These are phyloP conservation scores for Oxycera nigricornis DNA, from an alignment of 2,888 invertebrate genomes.

Conservation along the genomic window DNA sequence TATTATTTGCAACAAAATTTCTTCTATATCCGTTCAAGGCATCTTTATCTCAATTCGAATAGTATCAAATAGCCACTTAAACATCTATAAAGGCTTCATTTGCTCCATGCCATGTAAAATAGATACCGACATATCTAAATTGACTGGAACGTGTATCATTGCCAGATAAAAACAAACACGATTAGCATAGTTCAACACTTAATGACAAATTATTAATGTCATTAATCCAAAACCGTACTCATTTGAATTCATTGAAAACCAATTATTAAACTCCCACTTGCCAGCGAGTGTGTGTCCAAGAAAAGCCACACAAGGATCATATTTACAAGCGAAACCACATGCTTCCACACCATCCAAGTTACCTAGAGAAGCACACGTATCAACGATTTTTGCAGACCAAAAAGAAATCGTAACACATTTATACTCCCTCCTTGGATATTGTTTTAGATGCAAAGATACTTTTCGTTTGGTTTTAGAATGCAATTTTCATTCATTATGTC, in stretches of 20 bases:
- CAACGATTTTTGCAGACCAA: background rate
- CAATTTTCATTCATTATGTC: constrained; percentile 13
- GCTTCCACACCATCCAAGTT: background rate
- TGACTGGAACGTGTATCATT: background rate
- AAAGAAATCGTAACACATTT: background rate
- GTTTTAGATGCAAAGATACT: no score
- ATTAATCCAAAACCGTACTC: constrained; percentile 17
- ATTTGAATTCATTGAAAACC: constrained; percentile 25
- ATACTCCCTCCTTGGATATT: no score
- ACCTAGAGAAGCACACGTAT: background rate
- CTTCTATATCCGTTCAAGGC: no score
- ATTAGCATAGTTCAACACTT: constrained; percentile 25
- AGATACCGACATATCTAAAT: no score
- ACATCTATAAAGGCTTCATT: no score
- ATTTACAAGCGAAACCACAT: background rate
- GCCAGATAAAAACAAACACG: background rate
- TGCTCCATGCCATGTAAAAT: no score
- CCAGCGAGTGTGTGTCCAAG: background rate
- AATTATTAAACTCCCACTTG: constrained; percentile 26
- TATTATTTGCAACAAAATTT: no score
- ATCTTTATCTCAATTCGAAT: no score
- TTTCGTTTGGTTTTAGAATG: no score
- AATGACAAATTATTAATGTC: constrained; percentile 24
- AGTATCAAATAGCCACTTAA: no score
- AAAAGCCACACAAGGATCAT: background rate